Conservation (phyloP, 2,888 invertebrate genomes). For the Amorpha juglandis region DNA sequence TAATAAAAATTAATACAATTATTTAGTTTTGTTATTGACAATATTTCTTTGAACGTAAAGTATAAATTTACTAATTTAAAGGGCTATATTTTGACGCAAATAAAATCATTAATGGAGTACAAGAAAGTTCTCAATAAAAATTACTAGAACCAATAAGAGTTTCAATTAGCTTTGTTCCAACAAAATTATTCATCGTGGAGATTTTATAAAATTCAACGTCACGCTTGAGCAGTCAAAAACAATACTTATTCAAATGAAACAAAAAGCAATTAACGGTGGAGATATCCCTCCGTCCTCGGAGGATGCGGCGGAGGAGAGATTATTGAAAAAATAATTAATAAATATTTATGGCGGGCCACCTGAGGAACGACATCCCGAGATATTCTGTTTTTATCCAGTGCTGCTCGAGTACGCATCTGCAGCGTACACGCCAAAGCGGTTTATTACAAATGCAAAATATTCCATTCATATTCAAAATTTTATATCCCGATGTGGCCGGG, state of each 20-base stretch:
- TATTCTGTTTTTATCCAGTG: slow-evolving; percentile 77
- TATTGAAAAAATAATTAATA: slow-evolving; percentile 85
- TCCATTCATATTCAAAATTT: slow-evolving; percentile 96
- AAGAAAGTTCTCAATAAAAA: slow-evolving; percentile 41
- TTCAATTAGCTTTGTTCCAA: slow-evolving; percentile 67
- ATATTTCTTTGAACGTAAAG: too few species aligned
- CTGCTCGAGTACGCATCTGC: slow-evolving; percentile 77
- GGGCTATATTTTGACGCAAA: slow-evolving; percentile 1
- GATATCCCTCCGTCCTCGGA: slow-evolving; percentile 79
- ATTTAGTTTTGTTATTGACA: too few species aligned
- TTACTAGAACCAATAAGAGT: slow-evolving; percentile 59
- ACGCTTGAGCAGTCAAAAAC: slow-evolving; percentile 82
- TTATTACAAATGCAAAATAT: slow-evolving; percentile 94
- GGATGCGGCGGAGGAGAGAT: slow-evolving; percentile 78
- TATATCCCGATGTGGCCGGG: slow-evolving; percentile 89
- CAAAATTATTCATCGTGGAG: slow-evolving; percentile 76
- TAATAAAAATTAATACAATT: too few species aligned
- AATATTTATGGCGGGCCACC: slow-evolving; percentile 83
- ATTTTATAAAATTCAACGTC: slow-evolving; percentile 74
- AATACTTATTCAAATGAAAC: slow-evolving; percentile 85
- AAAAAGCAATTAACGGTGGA: slow-evolving; percentile 83
- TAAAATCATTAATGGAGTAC: slow-evolving; percentile 36
- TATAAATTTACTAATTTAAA: not conserved
- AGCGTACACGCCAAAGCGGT: slow-evolving; percentile 84
- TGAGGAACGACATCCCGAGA: slow-evolving; percentile 73